phyloP scores from a whole-genome alignment of 2,888 invertebrate genomes.

The Ophioninae sp. region DNA sequence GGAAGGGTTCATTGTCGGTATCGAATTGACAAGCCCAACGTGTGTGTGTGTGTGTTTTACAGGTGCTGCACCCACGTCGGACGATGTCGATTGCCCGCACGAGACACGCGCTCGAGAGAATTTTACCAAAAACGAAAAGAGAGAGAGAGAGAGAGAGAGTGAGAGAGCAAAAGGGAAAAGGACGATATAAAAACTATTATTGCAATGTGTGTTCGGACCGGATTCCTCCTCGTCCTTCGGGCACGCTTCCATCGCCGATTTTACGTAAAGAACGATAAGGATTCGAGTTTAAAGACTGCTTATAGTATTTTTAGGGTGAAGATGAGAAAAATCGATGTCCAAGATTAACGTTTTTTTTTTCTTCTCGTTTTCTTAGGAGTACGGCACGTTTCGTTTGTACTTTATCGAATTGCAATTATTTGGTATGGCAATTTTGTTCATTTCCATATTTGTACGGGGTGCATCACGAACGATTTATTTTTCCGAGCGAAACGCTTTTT shows the following conservation, averaged over 20 bases:
- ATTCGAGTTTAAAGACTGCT: conserved; percentile 59
- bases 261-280: conserved; percentile 39
- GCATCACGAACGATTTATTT: too few relatives aligned
- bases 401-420: conserved; percentile 39
- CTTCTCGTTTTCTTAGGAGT: background rate
- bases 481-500: too few relatives aligned
- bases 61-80: conserved; percentile 48
- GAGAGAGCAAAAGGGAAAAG: conserved; percentile 12
- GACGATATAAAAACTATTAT: conserved; percentile 33
- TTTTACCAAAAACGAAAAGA: conserved; percentile 53
- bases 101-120: conserved; percentile 41
- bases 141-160: conserved; percentile 7
- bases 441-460: conserved; percentile 1
- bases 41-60: conserved; percentile 39
- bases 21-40: background rate
- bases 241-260: conserved; percentile 30
- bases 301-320: conserved; percentile 53
- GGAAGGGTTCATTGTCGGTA: background rate
- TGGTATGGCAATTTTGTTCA: conserved; percentile 7
- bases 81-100: conserved; percentile 47
- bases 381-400: conserved; percentile 28
- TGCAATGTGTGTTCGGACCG: conserved; percentile 28
- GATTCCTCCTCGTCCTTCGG: background rate
- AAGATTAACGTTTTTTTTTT: conserved; percentile 24
- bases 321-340: conserved; percentile 40